Evolutionary conservation across 2,797 vertebrate species (phyloP).

Genomic region (Heliangelus exortis): DNA sequence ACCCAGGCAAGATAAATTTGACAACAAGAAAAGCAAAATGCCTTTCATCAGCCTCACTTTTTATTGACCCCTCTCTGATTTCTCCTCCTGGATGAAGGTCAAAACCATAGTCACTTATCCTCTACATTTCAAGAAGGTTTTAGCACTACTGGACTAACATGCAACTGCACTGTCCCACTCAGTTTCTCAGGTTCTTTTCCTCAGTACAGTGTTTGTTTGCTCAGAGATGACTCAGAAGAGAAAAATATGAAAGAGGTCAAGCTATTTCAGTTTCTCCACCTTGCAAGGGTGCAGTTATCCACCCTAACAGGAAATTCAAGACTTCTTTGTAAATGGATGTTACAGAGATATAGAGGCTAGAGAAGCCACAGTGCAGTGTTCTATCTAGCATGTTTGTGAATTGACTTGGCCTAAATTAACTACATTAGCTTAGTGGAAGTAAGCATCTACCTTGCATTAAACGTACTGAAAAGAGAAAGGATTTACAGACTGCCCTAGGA

Average conservation of each 20-base stretch:
- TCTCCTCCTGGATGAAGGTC: neutral
- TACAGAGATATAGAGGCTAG: neutral
- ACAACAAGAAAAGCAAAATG: neutral
- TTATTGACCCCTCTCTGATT: neutral
- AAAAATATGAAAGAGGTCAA: neutral
- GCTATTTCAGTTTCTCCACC: neutral
- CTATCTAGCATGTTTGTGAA: neutral
- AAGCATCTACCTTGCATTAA: neutral
- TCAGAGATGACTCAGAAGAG: slow-evolving; percentile 16
- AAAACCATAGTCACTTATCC: neutral
- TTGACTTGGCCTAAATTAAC: neutral
- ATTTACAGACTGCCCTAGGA: neutral
- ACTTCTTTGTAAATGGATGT: neutral
- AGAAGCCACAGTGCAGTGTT: neutral
- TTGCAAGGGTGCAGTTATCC: slow-evolving; percentile 6
- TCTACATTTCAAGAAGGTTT: neutral
- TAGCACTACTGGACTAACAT: neutral
- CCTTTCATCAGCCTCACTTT: neutral
- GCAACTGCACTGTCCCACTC: neutral
- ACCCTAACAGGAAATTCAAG: slow-evolving; percentile 20
- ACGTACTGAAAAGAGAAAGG: neutral
- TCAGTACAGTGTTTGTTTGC: neutral
- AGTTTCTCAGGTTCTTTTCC: slow-evolving; percentile 7
- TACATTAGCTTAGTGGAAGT: neutral
- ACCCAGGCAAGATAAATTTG: neutral